Evolutionary conservation across 2,888 invertebrate genomes (phyloP), one percentile per base, ranked within the genome.

Genomic region (Oscheius sp.): DNA sequence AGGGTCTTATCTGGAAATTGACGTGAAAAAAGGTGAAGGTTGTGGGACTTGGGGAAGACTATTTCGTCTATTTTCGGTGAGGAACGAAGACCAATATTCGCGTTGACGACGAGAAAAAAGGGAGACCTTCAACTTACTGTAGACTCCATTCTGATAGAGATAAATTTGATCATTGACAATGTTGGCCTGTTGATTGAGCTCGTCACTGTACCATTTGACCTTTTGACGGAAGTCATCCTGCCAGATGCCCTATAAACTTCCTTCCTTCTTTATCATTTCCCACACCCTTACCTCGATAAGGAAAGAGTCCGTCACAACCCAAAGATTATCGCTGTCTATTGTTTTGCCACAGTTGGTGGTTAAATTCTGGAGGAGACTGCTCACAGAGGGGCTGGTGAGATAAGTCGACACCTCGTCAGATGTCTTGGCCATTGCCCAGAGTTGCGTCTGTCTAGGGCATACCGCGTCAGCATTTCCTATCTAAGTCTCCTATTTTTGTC

Each of bases 121-220:
- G n/a, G n/a, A n/a, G n/a, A n/a, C n/a, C n/a, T 16, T 35, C 2
- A 35, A 55, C 77, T 52, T 29, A 79, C 79, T 73, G 41, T 78
- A 81, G 43, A 81, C 78, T 66, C 81, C 81, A 73, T 81, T 79
- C 70, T 81, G 75, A 53, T 70, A 79, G 43, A 77, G 61, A 45
- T 79, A 74, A 43, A 79, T 75, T 46, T 75, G 72, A 66, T 81
- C 77, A 58, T 81, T 77, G 23, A 78, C 69, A 3, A 55, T 66
- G 25, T 72, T 76, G n/a, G 76, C 72, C 46, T 63, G 55, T 16
- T 58, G 45, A 49, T 78, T 73, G 7, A 79, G 58, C 0, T 55
- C 74, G 25, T 73, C 74, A 2, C 74, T 73, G 43, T 76, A 79
- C 81, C 81, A 81, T 1, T 72, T 21, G 29, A 75, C 73, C 27